Conservation (phyloP, 2,797 vertebrate species). For the Aplochiton taeniatus region DNA sequence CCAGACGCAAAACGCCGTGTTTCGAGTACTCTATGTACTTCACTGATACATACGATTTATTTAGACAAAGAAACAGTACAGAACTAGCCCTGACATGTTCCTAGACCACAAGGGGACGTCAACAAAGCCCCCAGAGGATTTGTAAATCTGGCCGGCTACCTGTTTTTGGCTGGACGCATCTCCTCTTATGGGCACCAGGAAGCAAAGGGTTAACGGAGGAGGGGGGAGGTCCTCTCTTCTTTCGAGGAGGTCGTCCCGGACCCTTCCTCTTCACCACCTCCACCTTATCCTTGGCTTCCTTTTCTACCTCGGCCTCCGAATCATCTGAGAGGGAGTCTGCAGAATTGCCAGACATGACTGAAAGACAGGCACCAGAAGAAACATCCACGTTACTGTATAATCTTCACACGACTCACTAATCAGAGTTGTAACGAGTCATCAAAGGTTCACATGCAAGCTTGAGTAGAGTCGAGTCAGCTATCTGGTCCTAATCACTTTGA, state of each 20-base stretch:
- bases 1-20: no score
- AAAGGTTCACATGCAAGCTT: no score
- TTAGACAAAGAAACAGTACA: no score
- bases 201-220: constrained; percentile 42
- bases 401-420: not conserved
- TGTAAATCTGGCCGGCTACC: constrained; percentile 47
- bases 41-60: no score
- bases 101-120: no score
- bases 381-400: no score
- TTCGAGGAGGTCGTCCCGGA: constrained; percentile 60
- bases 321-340: constrained; percentile 79
- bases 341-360: constrained; percentile 82
- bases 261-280: constrained; percentile 71
- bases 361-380: not conserved
- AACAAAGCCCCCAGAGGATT: no score
- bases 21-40: no score
- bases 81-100: no score
- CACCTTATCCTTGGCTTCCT: constrained; percentile 61
- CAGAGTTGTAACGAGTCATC: not conserved
- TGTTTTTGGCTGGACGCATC: constrained; percentile 73
- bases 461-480: no score
- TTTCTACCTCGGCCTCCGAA: constrained; percentile 66
- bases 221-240: constrained; percentile 52
- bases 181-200: constrained; percentile 65
- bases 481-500: no score